A percentile compares a stretch with the other conserved stretches of the same genome.
Conservation (phyloP, 2,888 invertebrate species). For the Piscicola geometra region DNA sequence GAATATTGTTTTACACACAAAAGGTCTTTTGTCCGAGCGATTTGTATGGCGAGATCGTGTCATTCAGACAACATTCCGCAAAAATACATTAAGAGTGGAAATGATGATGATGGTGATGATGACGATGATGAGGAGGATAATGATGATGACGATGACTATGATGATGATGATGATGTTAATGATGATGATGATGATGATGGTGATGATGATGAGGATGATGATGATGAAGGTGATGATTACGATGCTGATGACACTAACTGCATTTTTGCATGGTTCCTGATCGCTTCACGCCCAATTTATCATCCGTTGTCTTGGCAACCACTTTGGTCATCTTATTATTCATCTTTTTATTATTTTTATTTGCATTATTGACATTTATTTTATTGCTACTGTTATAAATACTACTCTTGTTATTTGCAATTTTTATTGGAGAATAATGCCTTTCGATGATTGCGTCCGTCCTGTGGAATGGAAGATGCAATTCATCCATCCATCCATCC, state of each 20-base stretch:
- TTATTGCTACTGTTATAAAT: not conserved
- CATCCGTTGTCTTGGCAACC: not conserved
- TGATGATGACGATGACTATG: conserved; percentile 22
- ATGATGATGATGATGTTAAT: conserved; percentile 27
- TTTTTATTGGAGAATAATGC: no score
- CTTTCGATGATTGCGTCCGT: no score
- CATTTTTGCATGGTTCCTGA: not conserved
- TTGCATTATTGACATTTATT: not conserved
- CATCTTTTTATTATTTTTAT: not conserved
- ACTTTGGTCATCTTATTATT: not conserved
- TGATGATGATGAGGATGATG: conserved; percentile 32
- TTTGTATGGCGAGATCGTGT: no score
- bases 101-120: conserved; percentile 25
- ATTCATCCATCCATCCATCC: not conserved
- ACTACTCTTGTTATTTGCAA: not conserved
- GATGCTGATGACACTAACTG: not conserved
- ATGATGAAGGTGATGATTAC: conserved; percentile 15
- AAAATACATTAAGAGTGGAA: not conserved
- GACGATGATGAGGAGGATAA: conserved; percentile 21
- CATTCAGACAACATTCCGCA: conserved; percentile 47
- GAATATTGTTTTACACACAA: no score
- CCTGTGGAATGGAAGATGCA: not conserved
- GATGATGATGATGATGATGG: conserved; percentile 29
- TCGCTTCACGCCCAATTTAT: not conserved
- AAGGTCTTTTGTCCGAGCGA: no score